A percentile compares a stretch with the other conserved stretches of the same genome.
Evolutionary conservation across 2,888 invertebrate species (phyloP).

Genomic region (Noctua janthina): DNA sequence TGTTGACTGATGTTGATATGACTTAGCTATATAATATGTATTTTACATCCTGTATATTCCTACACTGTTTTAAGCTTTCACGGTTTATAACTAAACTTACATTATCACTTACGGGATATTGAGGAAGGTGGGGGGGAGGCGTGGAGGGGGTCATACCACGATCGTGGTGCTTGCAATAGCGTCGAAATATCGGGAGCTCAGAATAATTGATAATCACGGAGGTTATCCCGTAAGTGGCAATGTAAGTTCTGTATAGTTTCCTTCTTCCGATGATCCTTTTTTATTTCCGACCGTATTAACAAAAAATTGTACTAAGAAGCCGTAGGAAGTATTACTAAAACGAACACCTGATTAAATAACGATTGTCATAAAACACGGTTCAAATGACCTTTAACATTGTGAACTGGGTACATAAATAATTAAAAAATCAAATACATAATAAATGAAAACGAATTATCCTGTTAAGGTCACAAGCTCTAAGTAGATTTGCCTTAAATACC

Average conservation of each 20-base stretch:
- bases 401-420: neutral
- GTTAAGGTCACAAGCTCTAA: neutral
- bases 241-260: no score
- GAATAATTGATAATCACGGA: no score
- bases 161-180: no score
- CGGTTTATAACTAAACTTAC: no score
- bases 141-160: no score
- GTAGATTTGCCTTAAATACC: neutral
- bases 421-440: neutral
- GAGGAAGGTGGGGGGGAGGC: no score
- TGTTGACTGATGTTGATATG: no score
- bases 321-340: neutral
- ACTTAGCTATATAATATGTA: no score
- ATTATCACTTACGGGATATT: no score
- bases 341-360: constrained; percentile 1
- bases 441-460: neutral
- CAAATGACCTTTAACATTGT: neutral
- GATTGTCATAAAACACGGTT: neutral
- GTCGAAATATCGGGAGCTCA: no score
- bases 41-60: neutral
- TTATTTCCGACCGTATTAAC: neutral
- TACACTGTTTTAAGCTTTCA: no score
- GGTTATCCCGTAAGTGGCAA: no score
- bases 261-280: neutral
- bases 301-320: neutral